Evolutionary conservation across 2,113 vertebrate species (phyloP).

Genomic region (Etheostoma cragini): DNA sequence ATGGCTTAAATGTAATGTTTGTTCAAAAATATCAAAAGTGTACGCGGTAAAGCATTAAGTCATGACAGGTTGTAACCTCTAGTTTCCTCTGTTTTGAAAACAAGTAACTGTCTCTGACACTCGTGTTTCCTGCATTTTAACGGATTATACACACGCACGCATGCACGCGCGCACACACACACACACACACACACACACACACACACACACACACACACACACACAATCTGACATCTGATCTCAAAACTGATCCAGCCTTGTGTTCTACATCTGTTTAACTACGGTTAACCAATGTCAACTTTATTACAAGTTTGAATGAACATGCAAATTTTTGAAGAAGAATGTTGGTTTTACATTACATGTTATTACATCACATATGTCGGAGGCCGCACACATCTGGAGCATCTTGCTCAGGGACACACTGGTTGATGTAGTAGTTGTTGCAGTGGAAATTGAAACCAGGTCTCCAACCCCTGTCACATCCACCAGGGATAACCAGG

Average conservation of each 20-base stretch:
- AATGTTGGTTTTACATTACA: not conserved
- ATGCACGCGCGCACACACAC: not conserved
- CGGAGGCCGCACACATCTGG: no score
- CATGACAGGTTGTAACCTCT: slow-evolving; percentile 48
- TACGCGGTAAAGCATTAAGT: not conserved
- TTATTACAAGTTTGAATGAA: not conserved
- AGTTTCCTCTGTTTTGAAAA: slow-evolving; percentile 74
- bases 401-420: no score
- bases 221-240: not conserved
- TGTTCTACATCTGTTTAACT: not conserved
- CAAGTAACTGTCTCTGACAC: slow-evolving; percentile 64
- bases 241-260: slow-evolving; percentile 19
- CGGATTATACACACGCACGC: slow-evolving; percentile 18
- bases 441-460: no score
- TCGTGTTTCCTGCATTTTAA: slow-evolving; percentile 70
- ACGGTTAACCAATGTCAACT: not conserved
- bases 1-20: no score
- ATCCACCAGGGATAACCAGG: not conserved
- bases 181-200: not conserved
- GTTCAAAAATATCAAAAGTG: no score
- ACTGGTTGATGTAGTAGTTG: no score
- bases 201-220: no score
- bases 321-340: not conserved
- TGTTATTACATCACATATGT: no score
- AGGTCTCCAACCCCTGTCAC: no score